Evolutionary conservation across 2,888 invertebrate genomes (phyloP).

Genomic region (Sthenelais limicola): DNA sequence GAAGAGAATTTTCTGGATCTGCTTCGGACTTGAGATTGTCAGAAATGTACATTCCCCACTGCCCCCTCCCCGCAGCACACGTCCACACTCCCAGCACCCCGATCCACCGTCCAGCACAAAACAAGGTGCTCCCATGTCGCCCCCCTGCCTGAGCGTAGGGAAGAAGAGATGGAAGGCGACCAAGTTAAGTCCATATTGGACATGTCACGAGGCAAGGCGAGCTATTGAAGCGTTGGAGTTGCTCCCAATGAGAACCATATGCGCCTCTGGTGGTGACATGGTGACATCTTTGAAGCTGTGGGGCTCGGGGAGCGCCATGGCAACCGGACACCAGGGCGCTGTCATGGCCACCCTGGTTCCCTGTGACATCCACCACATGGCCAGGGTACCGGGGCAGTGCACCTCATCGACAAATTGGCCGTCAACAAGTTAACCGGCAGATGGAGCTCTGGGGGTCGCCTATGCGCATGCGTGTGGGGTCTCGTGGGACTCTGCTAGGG

Average conservation of each 20-base stretch:
- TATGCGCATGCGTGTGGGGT: slow-evolving; percentile 20
- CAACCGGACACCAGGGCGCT: background rate
- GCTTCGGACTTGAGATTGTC: too few species aligned
- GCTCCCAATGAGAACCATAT: slow-evolving; percentile 7
- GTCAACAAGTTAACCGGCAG: background rate
- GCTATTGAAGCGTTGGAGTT: background rate
- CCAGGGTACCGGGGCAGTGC: too few species aligned
- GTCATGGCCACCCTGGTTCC: background rate
- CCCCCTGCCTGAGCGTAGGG: too few species aligned
- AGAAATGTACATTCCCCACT: too few species aligned
- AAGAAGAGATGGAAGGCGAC: too few species aligned
- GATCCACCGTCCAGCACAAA: too few species aligned
- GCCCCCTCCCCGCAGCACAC: too few species aligned
- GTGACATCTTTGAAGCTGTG: background rate
- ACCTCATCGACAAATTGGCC: slow-evolving; percentile 17
- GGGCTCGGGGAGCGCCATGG: background rate
- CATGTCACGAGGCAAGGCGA: background rate
- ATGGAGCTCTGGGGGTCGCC: slow-evolving; percentile 4
- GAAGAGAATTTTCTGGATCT: too few species aligned
- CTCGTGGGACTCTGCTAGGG: slow-evolving; percentile 1
- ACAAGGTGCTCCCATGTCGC: too few species aligned
- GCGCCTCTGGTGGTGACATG: background rate
- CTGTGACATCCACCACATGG: slow-evolving; percentile 10
- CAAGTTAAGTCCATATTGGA: too few species aligned
- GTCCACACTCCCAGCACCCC: background rate